A percentile compares a stretch with the other conserved stretches of the same genome.
Conservation (phyloP, 1,140 invertebrate genomes). For the Anastatus disparis region DNA sequence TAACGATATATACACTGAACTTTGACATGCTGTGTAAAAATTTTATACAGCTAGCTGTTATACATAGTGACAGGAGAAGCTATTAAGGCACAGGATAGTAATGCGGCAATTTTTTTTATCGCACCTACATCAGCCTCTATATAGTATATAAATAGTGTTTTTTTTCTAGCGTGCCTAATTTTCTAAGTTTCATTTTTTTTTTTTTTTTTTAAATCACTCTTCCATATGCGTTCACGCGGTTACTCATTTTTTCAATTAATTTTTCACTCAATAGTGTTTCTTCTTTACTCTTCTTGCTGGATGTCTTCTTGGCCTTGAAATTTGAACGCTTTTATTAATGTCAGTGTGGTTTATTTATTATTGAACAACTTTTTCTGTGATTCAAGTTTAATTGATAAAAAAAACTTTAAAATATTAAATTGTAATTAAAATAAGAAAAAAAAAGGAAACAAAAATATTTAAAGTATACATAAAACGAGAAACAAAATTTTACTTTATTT, state of each 20-base stretch:
- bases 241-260: neutral
- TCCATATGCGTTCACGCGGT: neutral
- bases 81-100: constrained; percentile 66
- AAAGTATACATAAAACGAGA: too few species aligned
- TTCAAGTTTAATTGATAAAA: too few species aligned
- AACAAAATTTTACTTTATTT: neutral
- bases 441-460: too few species aligned
- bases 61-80: constrained; percentile 69
- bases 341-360: neutral
- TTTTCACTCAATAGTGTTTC: neutral
- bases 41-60: constrained; percentile 67
- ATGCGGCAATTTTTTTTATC: constrained; percentile 58
- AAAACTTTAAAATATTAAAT: too few species aligned
- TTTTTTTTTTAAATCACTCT: constrained; percentile 6
- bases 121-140: constrained; percentile 50
- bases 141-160: too few species aligned
- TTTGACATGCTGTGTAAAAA: constrained; percentile 63
- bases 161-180: constrained; percentile 41
- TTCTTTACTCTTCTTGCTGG: constrained; percentile 2
- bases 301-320: neutral
- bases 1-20: constrained; percentile 43
- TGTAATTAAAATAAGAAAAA: too few species aligned
- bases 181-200: constrained; percentile 4
- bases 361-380: constrained; percentile 2
- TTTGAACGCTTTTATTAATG: too few species aligned